phyloP scores from a whole-genome alignment of 2,888 invertebrate species.

The Acleris cristana region DNA sequence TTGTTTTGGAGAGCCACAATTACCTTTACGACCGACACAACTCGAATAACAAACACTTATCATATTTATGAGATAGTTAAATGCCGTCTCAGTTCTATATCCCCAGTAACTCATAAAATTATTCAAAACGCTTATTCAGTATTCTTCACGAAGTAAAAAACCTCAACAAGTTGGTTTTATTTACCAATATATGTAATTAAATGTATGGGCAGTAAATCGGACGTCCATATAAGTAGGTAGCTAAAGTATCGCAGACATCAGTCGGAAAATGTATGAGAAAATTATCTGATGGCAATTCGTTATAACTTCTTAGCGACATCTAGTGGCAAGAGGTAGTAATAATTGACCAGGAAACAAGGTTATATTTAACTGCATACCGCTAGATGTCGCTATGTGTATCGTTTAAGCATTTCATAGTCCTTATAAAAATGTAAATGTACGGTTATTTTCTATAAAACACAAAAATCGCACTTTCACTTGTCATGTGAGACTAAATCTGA shows the following conservation, averaged over 20 bases:
- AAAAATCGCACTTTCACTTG: too few species aligned
- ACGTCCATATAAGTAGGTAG: background rate
- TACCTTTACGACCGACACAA: background rate
- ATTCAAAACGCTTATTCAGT: background rate
- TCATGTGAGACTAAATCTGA: too few species aligned
- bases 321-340: background rate
- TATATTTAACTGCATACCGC: background rate
- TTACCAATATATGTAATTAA: background rate
- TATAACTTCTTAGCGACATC: background rate
- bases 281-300: background rate
- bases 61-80: background rate
- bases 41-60: constrained; percentile 1
- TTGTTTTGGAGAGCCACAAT: too few species aligned
- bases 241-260: background rate
- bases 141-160: too few species aligned
- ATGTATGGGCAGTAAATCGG: background rate
- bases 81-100: background rate
- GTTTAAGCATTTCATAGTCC: background rate
- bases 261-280: too few species aligned
- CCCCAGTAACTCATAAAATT: background rate
- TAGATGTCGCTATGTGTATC: background rate
- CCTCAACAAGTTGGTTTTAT: background rate
- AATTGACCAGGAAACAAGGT: background rate
- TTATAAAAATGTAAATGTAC: too few species aligned
- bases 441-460: too few species aligned